Conservation (phyloP, 2,113 vertebrate species). For the Nesospiza acunhae region DNA sequence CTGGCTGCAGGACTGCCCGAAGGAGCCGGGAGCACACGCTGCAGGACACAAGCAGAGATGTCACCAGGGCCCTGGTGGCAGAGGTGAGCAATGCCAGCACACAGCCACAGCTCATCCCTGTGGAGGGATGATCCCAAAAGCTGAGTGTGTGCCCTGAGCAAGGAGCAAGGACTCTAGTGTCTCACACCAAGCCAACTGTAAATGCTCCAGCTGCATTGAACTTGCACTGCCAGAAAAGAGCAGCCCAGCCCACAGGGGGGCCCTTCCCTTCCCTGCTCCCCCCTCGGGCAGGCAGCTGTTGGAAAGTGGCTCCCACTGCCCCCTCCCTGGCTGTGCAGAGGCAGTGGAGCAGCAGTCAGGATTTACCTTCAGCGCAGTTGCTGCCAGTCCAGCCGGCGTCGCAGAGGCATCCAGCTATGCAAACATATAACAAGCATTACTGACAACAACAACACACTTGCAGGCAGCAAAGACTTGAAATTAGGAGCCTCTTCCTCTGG, state of each 20-base stretch:
- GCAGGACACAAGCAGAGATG: not conserved
- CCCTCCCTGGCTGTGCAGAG: not conserved
- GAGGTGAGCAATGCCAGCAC: not conserved
- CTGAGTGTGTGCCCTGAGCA: not conserved
- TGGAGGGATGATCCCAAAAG: not conserved
- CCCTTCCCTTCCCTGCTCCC: not conserved
- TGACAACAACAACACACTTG: not conserved
- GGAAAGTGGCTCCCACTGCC: rapidly evolving
- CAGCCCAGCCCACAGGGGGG: rapidly evolving
- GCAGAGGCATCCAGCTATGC: conserved; percentile 86
- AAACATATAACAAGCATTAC: not conserved
- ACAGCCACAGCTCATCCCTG: not conserved
- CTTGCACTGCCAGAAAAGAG: not conserved
- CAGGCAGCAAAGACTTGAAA: not conserved
- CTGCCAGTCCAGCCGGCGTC: conserved; percentile 87
- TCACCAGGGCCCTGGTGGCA: not conserved
- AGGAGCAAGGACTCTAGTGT: not conserved
- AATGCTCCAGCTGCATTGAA: not conserved
- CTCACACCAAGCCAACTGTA: rapidly evolving
- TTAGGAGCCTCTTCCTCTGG: not conserved
- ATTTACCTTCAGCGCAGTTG: conserved; percentile 87
- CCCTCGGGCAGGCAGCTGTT: not conserved
- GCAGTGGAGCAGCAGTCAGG: not conserved
- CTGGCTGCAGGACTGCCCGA: conserved; percentile 75
- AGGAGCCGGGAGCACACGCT: conserved; percentile 78